A percentile compares a stretch with the other conserved stretches of the same genome.
Conservation (phyloP, 2,888 invertebrate species). For the Aporophyla lueneburgensis region DNA sequence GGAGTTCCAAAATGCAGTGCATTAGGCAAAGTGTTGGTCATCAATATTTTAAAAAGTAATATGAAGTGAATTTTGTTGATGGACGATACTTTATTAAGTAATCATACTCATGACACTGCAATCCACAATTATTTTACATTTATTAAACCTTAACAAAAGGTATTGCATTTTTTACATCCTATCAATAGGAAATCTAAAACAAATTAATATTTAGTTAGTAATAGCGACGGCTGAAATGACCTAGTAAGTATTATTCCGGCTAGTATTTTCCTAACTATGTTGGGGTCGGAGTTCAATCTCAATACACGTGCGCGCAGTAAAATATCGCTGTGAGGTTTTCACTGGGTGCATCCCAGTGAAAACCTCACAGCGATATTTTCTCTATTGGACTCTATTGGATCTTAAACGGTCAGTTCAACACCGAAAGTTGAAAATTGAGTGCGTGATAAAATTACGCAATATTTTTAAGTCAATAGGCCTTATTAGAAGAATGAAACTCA, state of each 20-base stretch:
- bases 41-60: background rate
- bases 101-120: slow-evolving; percentile 37
- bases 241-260: background rate
- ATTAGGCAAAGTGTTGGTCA: background rate
- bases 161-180: slow-evolving; percentile 19
- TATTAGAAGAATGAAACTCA: too few relatives aligned
- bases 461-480: too few relatives aligned
- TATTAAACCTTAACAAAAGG: slow-evolving; percentile 17
- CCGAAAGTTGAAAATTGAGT: too few relatives aligned
- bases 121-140: slow-evolving; percentile 10
- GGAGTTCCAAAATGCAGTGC: background rate
- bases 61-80: slow-evolving; percentile 25
- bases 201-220: slow-evolving; percentile 9
- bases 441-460: too few relatives aligned
- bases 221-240: background rate
- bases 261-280: background rate
- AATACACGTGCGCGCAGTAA: too few relatives aligned
- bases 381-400: too few relatives aligned
- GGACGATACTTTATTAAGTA: slow-evolving; percentile 5
- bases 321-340: too few relatives aligned
- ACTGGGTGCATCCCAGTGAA: too few relatives aligned
- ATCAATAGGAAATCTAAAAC: slow-evolving; percentile 16
- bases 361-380: too few relatives aligned
- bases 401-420: too few relatives aligned
- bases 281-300: background rate